A percentile compares a stretch with the other conserved stretches of the same genome.
phyloP scores from a whole-genome alignment of 2,888 invertebrate species.

The Polyommatus icarus region DNA sequence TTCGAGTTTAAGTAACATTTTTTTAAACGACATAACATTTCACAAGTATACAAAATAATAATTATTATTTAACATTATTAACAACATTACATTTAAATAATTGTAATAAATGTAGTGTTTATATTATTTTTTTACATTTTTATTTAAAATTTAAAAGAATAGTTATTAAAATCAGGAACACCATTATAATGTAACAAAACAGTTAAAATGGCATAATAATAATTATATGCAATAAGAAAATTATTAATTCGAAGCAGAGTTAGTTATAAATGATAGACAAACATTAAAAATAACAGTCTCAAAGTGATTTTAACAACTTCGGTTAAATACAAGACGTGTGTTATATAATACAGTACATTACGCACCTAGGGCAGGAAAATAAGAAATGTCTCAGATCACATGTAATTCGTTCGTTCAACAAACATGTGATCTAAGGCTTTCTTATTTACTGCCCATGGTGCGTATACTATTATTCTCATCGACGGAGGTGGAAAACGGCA shows the following conservation, averaged over 20 bases:
- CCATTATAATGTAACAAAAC: background rate
- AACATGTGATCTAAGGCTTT: no score
- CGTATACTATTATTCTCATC: no score
- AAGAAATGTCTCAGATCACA: no score
- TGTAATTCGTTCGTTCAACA: no score
- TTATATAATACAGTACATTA: no score
- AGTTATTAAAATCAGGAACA: background rate
- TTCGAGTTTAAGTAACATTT: background rate
- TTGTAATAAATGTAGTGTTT: background rate
- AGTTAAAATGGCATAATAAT: no score
- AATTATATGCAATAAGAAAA: background rate
- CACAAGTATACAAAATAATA: background rate
- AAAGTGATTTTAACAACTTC: background rate
- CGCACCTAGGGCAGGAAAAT: no score
- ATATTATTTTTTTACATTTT: background rate
- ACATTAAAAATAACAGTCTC: background rate
- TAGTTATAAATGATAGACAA: background rate
- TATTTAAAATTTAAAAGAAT: no score
- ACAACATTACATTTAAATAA: background rate
- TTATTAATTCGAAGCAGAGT: no score
- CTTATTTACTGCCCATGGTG: no score
- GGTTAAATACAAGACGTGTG: background rate
- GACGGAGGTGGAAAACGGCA: no score
- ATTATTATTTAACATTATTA: no score
- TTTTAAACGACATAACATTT: background rate